Evolutionary conservation across 2,113 vertebrate genomes (phyloP).

Genomic region (Vidua macroura): DNA sequence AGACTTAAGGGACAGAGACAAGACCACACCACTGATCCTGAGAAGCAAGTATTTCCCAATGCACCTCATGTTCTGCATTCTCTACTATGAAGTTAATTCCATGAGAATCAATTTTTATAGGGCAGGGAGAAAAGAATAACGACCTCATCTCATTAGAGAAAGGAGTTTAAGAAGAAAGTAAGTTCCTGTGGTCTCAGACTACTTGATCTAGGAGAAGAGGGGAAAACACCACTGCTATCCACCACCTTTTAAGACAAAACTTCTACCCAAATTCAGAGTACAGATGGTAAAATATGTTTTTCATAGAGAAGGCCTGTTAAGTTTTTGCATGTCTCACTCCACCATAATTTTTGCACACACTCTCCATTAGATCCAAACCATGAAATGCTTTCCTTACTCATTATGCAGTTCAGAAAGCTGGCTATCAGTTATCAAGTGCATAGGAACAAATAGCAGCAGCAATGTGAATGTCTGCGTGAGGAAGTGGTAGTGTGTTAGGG

Average conservation of each 20-base stretch:
- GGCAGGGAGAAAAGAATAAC: background rate
- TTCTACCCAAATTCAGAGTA: background rate
- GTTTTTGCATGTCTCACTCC: background rate
- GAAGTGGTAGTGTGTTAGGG: background rate
- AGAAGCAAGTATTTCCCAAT: background rate
- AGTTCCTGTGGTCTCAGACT: background rate
- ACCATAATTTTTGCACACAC: rapidly evolving
- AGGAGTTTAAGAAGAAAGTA: background rate
- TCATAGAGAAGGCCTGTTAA: background rate
- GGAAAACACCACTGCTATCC: background rate
- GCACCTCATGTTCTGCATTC: background rate
- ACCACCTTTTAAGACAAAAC: background rate
- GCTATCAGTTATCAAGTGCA: background rate
- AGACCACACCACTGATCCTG: background rate
- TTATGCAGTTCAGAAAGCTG: background rate
- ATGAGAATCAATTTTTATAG: background rate
- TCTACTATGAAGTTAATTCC: background rate
- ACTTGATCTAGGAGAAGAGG: background rate
- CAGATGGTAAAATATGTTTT: background rate
- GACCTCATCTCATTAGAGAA: background rate
- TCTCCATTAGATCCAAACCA: background rate
- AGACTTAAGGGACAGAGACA: background rate
- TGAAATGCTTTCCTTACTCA: background rate
- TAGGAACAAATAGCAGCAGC: background rate
- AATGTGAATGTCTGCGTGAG: background rate